Conservation (phyloP, 2,113 vertebrate genomes). For the Megaceryle torquata region DNA sequence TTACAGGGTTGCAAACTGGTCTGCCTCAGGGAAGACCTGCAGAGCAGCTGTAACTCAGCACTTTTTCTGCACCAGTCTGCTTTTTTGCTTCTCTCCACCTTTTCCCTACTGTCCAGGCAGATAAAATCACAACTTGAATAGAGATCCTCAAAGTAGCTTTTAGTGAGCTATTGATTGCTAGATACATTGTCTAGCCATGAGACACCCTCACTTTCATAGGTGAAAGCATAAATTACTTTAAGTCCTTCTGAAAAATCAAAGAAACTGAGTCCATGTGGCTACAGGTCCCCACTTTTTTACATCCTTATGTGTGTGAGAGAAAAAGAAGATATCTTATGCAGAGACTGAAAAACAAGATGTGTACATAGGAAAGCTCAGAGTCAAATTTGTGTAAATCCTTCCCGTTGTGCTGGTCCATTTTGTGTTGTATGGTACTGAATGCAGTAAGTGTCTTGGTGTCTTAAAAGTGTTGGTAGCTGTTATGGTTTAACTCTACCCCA, state of each 20-base stretch:
- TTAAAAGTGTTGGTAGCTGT: neutral
- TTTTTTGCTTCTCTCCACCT: neutral
- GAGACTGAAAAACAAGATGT: neutral
- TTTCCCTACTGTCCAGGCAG: neutral
- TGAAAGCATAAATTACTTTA: neutral
- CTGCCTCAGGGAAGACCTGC: neutral
- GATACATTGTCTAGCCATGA: neutral
- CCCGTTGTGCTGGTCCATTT: neutral
- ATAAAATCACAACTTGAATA: neutral
- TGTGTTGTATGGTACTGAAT: neutral
- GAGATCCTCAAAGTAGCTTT: neutral
- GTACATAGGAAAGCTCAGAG: neutral
- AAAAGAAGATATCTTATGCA: neutral
- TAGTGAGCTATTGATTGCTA: neutral
- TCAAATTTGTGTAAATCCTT: neutral
- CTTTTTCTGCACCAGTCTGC: neutral
- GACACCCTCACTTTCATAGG: neutral
- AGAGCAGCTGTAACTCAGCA: neutral
- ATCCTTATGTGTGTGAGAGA: neutral
- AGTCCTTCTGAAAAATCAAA: neutral
- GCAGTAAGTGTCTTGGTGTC: neutral
- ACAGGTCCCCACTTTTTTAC: neutral
- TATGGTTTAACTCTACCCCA: no score
- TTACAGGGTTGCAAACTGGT: neutral
- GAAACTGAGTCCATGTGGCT: neutral